Conservation (phyloP, 2,888 invertebrate genomes). For the Agonopterix subpropinquella region DNA sequence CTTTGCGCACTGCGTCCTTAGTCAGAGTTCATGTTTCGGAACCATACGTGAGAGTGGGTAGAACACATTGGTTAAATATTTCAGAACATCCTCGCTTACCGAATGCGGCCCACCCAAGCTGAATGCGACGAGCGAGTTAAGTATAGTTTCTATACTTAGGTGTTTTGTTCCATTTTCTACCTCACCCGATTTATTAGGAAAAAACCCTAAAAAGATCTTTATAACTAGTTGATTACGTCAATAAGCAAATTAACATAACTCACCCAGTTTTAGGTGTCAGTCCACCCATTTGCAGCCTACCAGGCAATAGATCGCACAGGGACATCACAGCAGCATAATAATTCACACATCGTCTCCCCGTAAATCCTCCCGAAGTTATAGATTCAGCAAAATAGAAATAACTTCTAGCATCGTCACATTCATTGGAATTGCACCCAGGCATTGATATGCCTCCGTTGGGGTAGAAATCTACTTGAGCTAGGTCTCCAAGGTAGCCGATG, state of each 20-base stretch:
- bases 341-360: slow-evolving; percentile 42
- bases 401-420: slow-evolving; percentile 43
- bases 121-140: too few species aligned
- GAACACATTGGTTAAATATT: too few species aligned
- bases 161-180: too few species aligned
- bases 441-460: slow-evolving; percentile 50
- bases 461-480: slow-evolving; percentile 50
- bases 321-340: slow-evolving; percentile 38
- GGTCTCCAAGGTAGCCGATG: slow-evolving; percentile 37
- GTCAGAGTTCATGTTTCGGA: too few species aligned
- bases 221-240: too few species aligned
- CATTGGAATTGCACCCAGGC: slow-evolving; percentile 47
- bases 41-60: too few species aligned
- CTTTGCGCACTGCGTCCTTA: too few species aligned
- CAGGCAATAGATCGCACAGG: slow-evolving; percentile 30
- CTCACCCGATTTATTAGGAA: too few species aligned
- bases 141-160: too few species aligned
- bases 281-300: slow-evolving; percentile 47
- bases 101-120: too few species aligned
- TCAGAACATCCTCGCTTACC: too few species aligned
- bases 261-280: slow-evolving; percentile 45
- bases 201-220: too few species aligned
- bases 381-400: slow-evolving; percentile 50
- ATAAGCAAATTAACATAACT: slow-evolving; percentile 7
- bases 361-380: slow-evolving; percentile 36